Conservation (phyloP, 2,797 vertebrate genomes). For the Hypotaenidia philippensis region DNA sequence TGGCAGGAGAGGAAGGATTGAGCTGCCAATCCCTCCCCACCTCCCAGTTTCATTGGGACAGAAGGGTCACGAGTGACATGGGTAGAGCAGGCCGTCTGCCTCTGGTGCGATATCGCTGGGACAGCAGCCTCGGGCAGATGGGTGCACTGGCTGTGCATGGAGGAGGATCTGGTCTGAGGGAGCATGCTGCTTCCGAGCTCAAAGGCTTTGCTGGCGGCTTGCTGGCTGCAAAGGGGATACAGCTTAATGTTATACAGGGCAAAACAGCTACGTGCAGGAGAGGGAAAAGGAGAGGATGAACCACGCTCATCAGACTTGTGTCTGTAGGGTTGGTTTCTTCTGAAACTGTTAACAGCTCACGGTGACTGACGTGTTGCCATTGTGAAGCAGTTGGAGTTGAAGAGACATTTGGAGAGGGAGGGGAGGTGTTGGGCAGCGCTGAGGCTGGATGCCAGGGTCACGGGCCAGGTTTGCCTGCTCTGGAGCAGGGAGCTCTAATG, state of each 20-base stretch:
- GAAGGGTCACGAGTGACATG: fast-evolving
- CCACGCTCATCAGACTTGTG: background rate
- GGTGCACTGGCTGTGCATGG: fast-evolving
- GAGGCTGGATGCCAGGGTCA: background rate
- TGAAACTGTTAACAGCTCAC: background rate
- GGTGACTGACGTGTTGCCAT: background rate
- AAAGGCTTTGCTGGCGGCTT: background rate
- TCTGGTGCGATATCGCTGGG: fast-evolving
- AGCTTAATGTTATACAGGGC: background rate
- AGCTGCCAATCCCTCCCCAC: background rate
- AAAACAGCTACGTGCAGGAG: background rate
- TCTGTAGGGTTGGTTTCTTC: background rate
- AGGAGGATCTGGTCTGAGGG: background rate
- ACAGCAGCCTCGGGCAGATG: background rate
- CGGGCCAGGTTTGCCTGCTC: background rate
- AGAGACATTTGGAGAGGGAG: background rate
- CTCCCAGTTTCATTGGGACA: background rate
- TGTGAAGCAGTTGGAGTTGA: background rate
- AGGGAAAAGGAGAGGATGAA: background rate
- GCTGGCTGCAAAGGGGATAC: background rate
- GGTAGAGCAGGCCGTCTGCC: fast-evolving
- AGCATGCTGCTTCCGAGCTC: background rate
- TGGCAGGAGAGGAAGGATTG: background rate
- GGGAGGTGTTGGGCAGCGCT: background rate
- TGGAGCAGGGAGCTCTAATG: background rate